phyloP scores from a whole-genome alignment of 2,888 invertebrate genomes.

The Celastrina argiolus region DNA sequence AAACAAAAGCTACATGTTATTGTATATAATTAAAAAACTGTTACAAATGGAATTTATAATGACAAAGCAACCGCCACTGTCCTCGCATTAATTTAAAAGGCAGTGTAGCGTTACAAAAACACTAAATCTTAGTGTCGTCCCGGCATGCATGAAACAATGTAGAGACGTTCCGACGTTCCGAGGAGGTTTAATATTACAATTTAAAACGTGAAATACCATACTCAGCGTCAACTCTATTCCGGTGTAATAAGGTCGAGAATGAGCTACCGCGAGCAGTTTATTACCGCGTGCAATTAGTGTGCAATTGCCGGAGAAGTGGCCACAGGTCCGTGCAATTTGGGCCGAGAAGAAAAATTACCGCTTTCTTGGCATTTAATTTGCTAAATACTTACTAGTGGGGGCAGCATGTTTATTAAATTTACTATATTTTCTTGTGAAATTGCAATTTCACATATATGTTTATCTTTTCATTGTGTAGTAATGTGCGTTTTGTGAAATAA shows the following conservation, averaged over 20 bases:
- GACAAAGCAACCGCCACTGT: neutral
- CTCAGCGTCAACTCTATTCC: conserved; percentile 3
- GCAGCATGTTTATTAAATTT: too few relatives aligned
- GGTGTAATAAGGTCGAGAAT: conserved; percentile 24
- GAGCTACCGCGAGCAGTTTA: conserved; percentile 29
- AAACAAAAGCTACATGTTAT: too few relatives aligned
- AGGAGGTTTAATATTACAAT: conserved; percentile 24
- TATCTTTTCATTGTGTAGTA: too few relatives aligned
- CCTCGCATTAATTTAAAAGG: neutral
- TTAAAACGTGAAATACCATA: conserved; percentile 23
- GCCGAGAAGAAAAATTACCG: conserved; percentile 10
- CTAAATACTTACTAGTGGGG: neutral
- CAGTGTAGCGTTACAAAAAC: conserved; percentile 6
- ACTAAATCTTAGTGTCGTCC: conserved; percentile 14
- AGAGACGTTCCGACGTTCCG: conserved; percentile 16
- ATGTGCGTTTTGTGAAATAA: too few relatives aligned
- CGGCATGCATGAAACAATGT: conserved; percentile 21
- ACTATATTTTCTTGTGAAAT: too few relatives aligned
- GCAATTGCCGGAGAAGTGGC: conserved; percentile 24
- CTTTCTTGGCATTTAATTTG: neutral
- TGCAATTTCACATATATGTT: too few relatives aligned
- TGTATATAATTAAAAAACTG: too few relatives aligned
- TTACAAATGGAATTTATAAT: neutral
- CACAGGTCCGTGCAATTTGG: conserved; percentile 28
- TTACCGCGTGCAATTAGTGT: conserved; percentile 33